These are phyloP conservation scores for Micrasema longulum DNA, from an alignment of 1,140 invertebrate genomes.

Conservation along the genomic window DNA sequence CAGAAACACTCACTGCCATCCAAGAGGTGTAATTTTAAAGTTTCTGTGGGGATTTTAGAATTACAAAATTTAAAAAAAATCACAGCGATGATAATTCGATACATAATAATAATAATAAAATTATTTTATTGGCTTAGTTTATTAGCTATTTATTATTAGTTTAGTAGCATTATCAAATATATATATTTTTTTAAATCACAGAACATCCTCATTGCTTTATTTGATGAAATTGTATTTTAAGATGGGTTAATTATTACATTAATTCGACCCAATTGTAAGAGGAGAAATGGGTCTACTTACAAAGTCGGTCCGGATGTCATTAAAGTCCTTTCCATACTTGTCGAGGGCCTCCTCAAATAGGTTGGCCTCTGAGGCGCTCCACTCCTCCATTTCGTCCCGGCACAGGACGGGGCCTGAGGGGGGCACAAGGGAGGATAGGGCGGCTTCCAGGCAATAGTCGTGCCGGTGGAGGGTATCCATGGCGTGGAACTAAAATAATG, in stretches of 20 bases:
- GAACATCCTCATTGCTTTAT: too few species aligned
- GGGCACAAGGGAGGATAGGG: conserved; percentile 94
- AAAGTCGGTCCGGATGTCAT: conserved; percentile 97
- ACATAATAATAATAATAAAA: too few species aligned
- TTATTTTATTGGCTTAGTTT: too few species aligned
- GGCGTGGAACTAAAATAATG: conserved; percentile 93
- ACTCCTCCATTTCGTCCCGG: conserved; percentile 99
- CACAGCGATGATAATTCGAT: too few species aligned
- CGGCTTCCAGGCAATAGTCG: conserved; percentile 90
- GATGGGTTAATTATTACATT: too few species aligned
- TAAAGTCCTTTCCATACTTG: conserved; percentile 99
- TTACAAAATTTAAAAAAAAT: too few species aligned
- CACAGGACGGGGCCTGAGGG: conserved; percentile 95
- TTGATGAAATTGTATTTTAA: too few species aligned
- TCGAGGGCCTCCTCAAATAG: conserved; percentile 99
- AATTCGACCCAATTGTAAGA: too few species aligned
- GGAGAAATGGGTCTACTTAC: conserved; percentile 72
- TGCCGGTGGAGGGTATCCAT: conserved; percentile 98
- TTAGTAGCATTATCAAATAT: background rate
- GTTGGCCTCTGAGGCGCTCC: conserved; percentile 98
- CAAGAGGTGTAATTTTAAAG: too few species aligned
- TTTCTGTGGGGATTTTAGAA: too few species aligned
- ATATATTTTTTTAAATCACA: too few species aligned
- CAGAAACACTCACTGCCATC: too few species aligned
- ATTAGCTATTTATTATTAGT: background rate